Conservation (phyloP, 1,140 invertebrate species). For the Drosophila chauvacae region DNA sequence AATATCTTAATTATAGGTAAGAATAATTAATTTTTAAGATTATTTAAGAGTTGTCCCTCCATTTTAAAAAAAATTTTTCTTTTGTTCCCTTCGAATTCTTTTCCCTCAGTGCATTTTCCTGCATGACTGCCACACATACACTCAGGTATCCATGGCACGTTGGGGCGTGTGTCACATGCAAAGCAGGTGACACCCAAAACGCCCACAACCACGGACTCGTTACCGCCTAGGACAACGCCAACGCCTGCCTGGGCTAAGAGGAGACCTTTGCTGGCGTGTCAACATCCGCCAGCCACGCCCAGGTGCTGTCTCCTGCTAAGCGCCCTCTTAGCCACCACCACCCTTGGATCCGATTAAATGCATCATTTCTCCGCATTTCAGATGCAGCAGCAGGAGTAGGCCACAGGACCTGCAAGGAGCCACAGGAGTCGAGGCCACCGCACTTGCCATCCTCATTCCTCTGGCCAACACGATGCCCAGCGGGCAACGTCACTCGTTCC, state of each 20-base stretch:
- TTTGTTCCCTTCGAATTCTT: neutral
- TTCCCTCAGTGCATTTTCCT: slow-evolving; percentile 20
- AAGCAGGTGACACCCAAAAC: slow-evolving; percentile 63
- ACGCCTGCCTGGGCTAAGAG: slow-evolving; percentile 31
- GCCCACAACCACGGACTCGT: slow-evolving; percentile 31
- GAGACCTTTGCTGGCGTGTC: slow-evolving; percentile 53
- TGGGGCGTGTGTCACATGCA: slow-evolving; percentile 69
- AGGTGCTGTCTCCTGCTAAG: slow-evolving; percentile 20
- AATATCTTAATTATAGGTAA: neutral
- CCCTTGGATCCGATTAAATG: slow-evolving; percentile 72
- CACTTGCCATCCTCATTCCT: slow-evolving; percentile 39
- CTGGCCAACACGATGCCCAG: slow-evolving; percentile 51
- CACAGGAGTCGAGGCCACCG: slow-evolving; percentile 45
- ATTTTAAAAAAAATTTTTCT: neutral
- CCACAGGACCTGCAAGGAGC: slow-evolving; percentile 43
- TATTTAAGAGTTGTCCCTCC: neutral
- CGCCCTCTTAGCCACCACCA: slow-evolving; percentile 2
- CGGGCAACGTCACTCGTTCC: slow-evolving; percentile 31
- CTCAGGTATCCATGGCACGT: slow-evolving; percentile 73
- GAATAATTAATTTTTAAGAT: too few relatives aligned
- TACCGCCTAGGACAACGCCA: slow-evolving; percentile 54
- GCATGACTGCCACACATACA: slow-evolving; percentile 20
- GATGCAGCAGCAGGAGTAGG: slow-evolving; percentile 49
- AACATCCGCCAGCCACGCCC: slow-evolving; percentile 38
- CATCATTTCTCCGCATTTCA: slow-evolving; percentile 72